These are phyloP conservation scores for Caenorhabditis panamensis DNA, from an alignment of 2,888 invertebrate genomes.

Conservation along the genomic window DNA sequence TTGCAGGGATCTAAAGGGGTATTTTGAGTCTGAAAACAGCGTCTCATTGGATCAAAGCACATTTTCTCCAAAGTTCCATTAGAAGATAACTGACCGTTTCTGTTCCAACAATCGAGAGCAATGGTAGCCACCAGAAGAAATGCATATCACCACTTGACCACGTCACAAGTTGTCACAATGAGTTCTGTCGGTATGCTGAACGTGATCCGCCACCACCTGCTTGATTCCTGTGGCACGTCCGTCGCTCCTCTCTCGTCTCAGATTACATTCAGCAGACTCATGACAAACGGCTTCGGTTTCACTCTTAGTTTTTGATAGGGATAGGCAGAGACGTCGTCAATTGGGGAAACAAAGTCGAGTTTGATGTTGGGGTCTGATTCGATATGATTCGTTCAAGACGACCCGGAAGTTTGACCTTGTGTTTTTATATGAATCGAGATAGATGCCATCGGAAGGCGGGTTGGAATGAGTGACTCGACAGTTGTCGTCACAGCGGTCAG, in stretches of 20 bases:
- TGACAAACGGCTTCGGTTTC: conserved; percentile 54
- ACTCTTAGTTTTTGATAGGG: conserved; percentile 16
- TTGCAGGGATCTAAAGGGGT: conserved; percentile 26
- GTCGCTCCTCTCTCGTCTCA: conserved; percentile 25
- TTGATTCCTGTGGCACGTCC: conserved; percentile 48
- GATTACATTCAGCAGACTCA: conserved; percentile 54
- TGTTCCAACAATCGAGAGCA: neutral
- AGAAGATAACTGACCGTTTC: conserved; percentile 12
- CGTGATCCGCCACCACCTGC: conserved; percentile 40
- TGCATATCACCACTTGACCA: conserved; percentile 21
- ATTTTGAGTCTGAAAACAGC: neutral
- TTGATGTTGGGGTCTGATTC: neutral
- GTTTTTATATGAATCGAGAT: conserved; percentile 37
- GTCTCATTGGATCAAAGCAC: neutral
- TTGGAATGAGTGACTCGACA: conserved; percentile 24
- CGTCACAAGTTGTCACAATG: conserved; percentile 22
- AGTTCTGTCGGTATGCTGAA: conserved; percentile 44
- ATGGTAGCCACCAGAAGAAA: neutral
- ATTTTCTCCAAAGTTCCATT: no score
- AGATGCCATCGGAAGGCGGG: neutral
- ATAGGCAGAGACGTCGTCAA: conserved; percentile 11
- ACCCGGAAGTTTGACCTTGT: conserved; percentile 6
- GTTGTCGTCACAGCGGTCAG: conserved; percentile 36
- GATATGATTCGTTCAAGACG: neutral
- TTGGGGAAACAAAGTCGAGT: neutral